A percentile compares a stretch with the other conserved stretches of the same genome.
phyloP scores from a whole-genome alignment of 2,797 vertebrate genomes.

The Enteromius anoplus region DNA sequence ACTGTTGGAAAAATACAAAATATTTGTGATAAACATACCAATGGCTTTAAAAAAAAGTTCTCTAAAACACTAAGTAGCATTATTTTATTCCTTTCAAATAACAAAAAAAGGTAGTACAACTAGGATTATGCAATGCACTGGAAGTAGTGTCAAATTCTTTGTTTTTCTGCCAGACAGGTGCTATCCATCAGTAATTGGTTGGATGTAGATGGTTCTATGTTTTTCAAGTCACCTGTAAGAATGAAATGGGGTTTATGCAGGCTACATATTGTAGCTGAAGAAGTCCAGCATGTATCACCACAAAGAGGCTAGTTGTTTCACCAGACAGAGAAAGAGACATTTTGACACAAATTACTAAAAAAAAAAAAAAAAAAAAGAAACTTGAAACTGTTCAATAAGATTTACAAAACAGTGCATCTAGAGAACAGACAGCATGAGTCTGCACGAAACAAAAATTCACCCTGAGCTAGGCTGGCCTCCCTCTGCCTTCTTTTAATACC shows the following conservation, averaged over 20 bases:
- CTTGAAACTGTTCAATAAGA: neutral
- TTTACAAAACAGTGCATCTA: neutral
- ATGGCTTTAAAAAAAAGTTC: neutral
- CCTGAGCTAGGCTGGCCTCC: neutral
- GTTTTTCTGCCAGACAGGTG: neutral
- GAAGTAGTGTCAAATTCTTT: neutral
- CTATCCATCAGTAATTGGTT: neutral
- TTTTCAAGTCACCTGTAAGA: neutral
- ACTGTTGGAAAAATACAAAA: neutral
- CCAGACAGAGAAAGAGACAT: neutral
- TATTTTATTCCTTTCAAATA: too few relatives aligned
- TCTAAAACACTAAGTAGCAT: neutral
- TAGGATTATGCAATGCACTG: neutral
- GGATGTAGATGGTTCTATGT: neutral
- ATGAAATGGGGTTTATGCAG: neutral
- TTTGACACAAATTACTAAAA: neutral
- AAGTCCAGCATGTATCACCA: neutral
- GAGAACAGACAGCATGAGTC: neutral
- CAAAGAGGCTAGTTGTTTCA: neutral
- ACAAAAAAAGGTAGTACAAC: neutral
- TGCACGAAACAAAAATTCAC: neutral
- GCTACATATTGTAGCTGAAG: neutral
- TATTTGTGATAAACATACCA: neutral
- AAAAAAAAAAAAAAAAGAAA: neutral
- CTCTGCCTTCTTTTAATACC: neutral